Evolutionary conservation across 2,888 invertebrate genomes (phyloP), one percentile per base, ranked within the genome.

Genomic region (Rhagonycha lutea): DNA sequence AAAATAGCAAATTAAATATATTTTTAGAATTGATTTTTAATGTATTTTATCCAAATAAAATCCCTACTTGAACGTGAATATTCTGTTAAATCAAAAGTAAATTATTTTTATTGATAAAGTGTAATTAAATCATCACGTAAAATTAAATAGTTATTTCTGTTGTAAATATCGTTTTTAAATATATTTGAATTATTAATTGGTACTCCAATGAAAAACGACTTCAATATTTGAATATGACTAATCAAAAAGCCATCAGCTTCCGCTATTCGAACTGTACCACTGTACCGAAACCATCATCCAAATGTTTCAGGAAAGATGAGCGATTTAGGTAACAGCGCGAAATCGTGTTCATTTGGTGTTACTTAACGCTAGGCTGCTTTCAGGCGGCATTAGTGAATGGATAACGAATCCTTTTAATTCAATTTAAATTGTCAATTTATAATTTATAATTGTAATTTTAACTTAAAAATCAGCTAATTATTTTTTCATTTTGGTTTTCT

Each of bases 281-380:
- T 14, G n/a, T 65, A 26, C 63, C n/a, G 63, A 65, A 65, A 65
- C 26, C 14, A 65, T 65, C 63, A 65, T n/a, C 63, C 23, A 14
- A 24, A 65, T 24, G 63, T 65, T 65, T 65, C 26, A 26, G 63
- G 63, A 14, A 65, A 65, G 23, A 65, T 65, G 63, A 65, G 63
- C 23, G 63, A 65, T 65, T 65, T 18, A 65, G 63, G 63, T 65
- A 65, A 65, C 63, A 65, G 63, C 63, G 23, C 63, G 63, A 65
- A 65, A 24, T 65, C 26, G 63, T 24, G 63, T 65, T 65, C 24
- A 65, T 65, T 65, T 65, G 47, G 47, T 65, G 63, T 65, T 65
- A 65, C 63, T 65, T 65, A 26, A 65, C 63, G 63, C 63, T 65
- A 24, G 24, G 9, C n/a, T 65, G 63, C 63, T 65, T 18, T 65